phyloP scores from a whole-genome alignment of 2,888 invertebrate genomes.

The Coleophora deauratella region DNA sequence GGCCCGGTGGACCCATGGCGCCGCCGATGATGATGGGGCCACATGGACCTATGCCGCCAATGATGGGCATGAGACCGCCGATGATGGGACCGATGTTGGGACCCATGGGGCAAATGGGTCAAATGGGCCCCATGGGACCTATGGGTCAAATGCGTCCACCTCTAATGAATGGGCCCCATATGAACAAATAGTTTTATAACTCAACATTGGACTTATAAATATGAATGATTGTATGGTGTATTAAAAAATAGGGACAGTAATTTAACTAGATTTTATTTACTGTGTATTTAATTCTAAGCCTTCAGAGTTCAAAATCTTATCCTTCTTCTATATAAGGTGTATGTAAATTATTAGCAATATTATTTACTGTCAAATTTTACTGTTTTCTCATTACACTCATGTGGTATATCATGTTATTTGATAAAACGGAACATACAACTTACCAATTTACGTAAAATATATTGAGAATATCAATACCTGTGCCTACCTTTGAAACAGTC shows the following conservation, averaged over 20 bases:
- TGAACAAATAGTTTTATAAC: slow-evolving; percentile 55
- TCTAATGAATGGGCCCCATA: slow-evolving; percentile 80
- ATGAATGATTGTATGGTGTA: not conserved
- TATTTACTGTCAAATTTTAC: too few relatives aligned
- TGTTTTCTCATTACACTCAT: too few relatives aligned
- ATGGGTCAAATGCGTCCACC: slow-evolving; percentile 85
- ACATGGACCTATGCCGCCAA: slow-evolving; percentile 85
- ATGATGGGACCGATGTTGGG: slow-evolving; percentile 79
- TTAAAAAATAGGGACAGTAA: not conserved
- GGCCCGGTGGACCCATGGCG: slow-evolving; percentile 80
- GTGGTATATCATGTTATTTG: too few relatives aligned
- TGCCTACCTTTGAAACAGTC: too few relatives aligned
- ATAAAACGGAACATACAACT: too few relatives aligned
- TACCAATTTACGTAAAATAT: too few relatives aligned
- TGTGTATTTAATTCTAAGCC: too few relatives aligned
- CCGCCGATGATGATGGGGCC: slow-evolving; percentile 90
- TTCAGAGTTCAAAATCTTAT: too few relatives aligned
- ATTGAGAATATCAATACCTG: too few relatives aligned
- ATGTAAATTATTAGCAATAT: too few relatives aligned
- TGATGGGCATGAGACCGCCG: slow-evolving; percentile 79
- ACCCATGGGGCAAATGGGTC: slow-evolving; percentile 77
- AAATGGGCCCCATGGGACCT: slow-evolving; percentile 69
- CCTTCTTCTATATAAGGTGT: too few relatives aligned
- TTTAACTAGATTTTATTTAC: not conserved
- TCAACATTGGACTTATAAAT: not conserved